Evolutionary conservation across 2,797 vertebrate species (phyloP).

Genomic region (Eulemur rubriventer): DNA sequence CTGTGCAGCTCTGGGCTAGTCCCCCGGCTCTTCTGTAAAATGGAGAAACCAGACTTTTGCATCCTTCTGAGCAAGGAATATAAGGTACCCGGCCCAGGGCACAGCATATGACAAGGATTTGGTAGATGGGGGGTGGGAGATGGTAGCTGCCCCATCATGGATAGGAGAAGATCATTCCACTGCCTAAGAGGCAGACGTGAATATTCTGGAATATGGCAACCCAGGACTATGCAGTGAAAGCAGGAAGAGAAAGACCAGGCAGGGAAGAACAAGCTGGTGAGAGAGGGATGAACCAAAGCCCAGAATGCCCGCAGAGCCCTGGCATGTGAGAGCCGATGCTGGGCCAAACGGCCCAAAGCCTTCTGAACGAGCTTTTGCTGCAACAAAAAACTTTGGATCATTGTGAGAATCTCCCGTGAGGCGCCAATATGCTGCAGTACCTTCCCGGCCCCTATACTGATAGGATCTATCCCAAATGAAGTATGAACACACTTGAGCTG

Average conservation of each 20-base stretch:
- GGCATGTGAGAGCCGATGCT: accelerated
- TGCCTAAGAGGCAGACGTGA: not conserved
- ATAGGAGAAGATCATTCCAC: not conserved
- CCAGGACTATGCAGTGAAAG: not conserved
- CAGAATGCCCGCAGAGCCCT: not conserved
- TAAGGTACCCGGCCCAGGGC: not conserved
- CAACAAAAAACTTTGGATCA: not conserved
- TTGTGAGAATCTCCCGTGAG: not conserved
- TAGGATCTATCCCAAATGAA: not conserved
- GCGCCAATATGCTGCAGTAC: not conserved
- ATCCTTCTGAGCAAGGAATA: not conserved
- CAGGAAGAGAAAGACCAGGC: not conserved
- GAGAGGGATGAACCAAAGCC: not conserved
- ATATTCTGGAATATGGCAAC: not conserved
- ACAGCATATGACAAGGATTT: not conserved
- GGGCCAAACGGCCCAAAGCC: not conserved
- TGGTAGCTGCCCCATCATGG: not conserved
- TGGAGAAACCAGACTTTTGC: not conserved
- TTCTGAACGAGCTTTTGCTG: not conserved
- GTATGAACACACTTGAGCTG: not conserved
- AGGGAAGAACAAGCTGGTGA: not conserved
- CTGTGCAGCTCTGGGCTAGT: not conserved
- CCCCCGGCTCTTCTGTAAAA: not conserved
- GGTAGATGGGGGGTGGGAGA: not conserved
- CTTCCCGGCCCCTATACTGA: not conserved